These are phyloP conservation scores for Periophthalmodon schlosseri DNA, from an alignment of 2,113 vertebrate genomes.

Conservation along the genomic window DNA sequence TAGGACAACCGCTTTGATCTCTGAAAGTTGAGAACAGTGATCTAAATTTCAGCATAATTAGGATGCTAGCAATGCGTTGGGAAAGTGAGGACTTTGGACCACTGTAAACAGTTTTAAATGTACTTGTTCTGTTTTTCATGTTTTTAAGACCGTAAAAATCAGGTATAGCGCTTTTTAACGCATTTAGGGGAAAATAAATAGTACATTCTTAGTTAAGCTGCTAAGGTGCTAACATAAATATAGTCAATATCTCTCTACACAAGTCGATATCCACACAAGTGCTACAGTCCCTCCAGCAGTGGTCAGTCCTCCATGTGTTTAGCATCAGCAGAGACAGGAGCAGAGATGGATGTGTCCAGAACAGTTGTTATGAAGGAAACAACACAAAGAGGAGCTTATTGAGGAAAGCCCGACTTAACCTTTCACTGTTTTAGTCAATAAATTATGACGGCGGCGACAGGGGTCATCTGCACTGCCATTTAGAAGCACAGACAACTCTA, in stretches of 20 bases:
- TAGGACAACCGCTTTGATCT: too few species aligned
- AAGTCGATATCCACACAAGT: too few species aligned
- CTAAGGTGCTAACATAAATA: not conserved
- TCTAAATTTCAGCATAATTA: too few species aligned
- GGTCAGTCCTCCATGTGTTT: conserved; percentile 28
- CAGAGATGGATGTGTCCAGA: conserved; percentile 43
- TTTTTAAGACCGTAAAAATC: too few species aligned
- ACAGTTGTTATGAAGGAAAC: conserved; percentile 3
- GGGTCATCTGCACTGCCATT: not conserved
- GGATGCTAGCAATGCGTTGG: too few species aligned
- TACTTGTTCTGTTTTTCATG: too few species aligned
- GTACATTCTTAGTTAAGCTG: too few species aligned
- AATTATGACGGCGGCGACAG: not conserved
- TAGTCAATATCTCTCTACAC: not conserved
- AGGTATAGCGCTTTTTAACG: too few species aligned
- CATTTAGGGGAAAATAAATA: too few species aligned
- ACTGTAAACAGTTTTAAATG: too few species aligned
- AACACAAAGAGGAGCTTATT: not conserved
- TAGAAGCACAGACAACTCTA: not conserved
- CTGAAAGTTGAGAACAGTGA: too few species aligned
- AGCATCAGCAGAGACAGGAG: conserved; percentile 23
- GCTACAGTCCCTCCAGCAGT: not conserved
- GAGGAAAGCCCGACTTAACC: conserved; percentile 6
- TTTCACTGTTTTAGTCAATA: not conserved
- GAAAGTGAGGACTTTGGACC: too few species aligned